Percentiles rank a stretch among this genome's conserved stretches.
Conservation (phyloP, 1,140 invertebrate species). For the Nomia melanderi region DNA sequence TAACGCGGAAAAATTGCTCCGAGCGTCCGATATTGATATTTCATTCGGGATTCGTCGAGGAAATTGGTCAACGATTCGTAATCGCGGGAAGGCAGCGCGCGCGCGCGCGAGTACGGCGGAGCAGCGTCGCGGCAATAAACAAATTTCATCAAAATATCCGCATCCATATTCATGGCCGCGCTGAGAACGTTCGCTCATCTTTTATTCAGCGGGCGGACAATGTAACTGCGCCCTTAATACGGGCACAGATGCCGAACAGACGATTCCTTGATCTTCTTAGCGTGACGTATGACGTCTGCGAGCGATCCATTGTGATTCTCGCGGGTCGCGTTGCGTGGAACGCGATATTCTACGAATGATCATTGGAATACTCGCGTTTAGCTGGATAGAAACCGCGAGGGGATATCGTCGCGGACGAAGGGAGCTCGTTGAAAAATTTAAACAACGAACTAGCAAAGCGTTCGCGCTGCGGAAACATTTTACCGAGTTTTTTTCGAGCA, state of each 20-base stretch:
- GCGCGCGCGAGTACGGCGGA: not conserved
- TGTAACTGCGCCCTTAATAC: not conserved
- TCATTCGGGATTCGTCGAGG: too few relatives aligned
- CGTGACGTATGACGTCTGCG: not conserved
- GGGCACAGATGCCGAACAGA: not conserved
- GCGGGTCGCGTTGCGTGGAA: not conserved
- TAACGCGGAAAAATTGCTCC: not conserved
- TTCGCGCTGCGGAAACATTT: too few relatives aligned
- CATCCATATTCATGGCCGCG: slow-evolving; percentile 28
- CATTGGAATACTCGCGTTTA: not conserved
- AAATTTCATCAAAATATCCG: slow-evolving; percentile 29
- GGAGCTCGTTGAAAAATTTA: too few relatives aligned
- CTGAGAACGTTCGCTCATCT: slow-evolving; percentile 11
- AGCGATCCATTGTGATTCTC: not conserved
- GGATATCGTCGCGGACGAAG: too few relatives aligned
- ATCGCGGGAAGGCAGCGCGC: not conserved
- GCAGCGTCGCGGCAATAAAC: slow-evolving; percentile 5
- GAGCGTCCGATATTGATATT: not conserved
- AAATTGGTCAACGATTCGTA: not conserved
- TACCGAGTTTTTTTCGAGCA: too few relatives aligned
- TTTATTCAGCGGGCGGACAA: slow-evolving; percentile 35
- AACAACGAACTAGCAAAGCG: too few relatives aligned
- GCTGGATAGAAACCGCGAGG: too few relatives aligned
- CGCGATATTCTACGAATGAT: not conserved
- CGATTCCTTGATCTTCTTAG: not conserved